Evolutionary conservation across 53 echinoderm and acorn worm genomes (phyloP).

Genomic region (Mesocentrotus franciscanus): DNA sequence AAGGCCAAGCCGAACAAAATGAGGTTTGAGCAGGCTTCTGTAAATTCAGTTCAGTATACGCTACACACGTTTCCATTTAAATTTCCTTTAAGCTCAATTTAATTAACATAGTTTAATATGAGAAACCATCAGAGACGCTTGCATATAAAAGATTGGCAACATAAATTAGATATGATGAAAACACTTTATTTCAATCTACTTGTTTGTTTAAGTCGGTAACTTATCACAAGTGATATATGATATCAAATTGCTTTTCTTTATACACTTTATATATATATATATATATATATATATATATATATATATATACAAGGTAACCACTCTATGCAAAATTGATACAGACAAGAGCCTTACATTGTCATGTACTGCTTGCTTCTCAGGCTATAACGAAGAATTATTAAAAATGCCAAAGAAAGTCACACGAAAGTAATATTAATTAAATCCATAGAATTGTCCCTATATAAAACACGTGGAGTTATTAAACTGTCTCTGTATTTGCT

Average conservation of each 20-base stretch:
- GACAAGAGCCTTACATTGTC: neutral
- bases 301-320: conserved; percentile 3
- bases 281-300: too few relatives aligned
- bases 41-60: neutral
- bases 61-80: neutral
- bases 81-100: neutral
- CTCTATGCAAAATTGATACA: neutral
- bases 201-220: neutral
- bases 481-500: too few relatives aligned
- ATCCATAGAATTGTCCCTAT: too few relatives aligned
- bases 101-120: neutral
- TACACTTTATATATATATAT: too few relatives aligned
- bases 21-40: too few relatives aligned
- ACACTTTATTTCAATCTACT: neutral
- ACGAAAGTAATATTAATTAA: too few relatives aligned
- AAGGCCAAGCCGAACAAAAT: too few relatives aligned
- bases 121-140: neutral
- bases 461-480: too few relatives aligned
- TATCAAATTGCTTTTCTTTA: neutral
- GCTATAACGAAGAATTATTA: neutral
- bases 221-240: neutral
- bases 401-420: neutral
- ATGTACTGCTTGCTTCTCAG: neutral
- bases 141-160: neutral
- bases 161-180: neutral